These are phyloP conservation scores for Chymomyza amoena DNA, from an alignment of 2,888 invertebrate genomes.

Conservation along the genomic window DNA sequence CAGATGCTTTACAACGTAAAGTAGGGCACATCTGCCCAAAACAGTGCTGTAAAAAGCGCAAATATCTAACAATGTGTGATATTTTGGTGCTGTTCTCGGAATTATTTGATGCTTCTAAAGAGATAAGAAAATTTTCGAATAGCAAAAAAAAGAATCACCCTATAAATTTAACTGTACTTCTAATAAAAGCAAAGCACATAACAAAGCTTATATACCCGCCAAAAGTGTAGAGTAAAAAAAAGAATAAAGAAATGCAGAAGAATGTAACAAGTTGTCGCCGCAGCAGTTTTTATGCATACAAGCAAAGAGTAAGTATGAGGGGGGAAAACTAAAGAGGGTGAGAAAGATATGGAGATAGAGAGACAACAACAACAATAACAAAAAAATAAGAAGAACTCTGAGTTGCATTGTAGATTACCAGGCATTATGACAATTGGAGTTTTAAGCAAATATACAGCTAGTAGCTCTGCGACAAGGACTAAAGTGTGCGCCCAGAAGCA, in stretches of 20 bases:
- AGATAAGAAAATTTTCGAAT: no score
- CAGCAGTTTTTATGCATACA: slow-evolving; percentile 44
- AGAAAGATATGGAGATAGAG: neutral
- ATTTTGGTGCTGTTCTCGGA: no score
- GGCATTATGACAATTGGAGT: slow-evolving; percentile 54
- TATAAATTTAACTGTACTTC: no score
- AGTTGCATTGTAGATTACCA: slow-evolving; percentile 44
- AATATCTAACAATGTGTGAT: no score
- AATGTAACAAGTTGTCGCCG: slow-evolving; percentile 61
- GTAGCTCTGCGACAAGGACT: neutral
- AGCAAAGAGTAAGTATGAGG: slow-evolving; percentile 11
- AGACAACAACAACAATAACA: neutral
- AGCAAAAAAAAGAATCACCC: no score
- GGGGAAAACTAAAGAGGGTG: neutral
- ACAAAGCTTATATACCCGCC: neutral
- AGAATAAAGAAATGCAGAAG: slow-evolving; percentile 15
- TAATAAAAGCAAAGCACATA: neutral
- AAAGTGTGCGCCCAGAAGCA: slow-evolving; percentile 29
- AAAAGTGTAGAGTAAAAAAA: neutral
- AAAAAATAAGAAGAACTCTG: slow-evolving; percentile 30
- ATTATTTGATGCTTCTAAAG: no score
- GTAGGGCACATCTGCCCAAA: no score
- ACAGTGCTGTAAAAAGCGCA: no score
- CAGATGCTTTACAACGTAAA: no score
- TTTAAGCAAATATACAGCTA: slow-evolving; percentile 17